Conservation (phyloP, 2,888 invertebrate genomes). For the Drosophila prolongata region DNA sequence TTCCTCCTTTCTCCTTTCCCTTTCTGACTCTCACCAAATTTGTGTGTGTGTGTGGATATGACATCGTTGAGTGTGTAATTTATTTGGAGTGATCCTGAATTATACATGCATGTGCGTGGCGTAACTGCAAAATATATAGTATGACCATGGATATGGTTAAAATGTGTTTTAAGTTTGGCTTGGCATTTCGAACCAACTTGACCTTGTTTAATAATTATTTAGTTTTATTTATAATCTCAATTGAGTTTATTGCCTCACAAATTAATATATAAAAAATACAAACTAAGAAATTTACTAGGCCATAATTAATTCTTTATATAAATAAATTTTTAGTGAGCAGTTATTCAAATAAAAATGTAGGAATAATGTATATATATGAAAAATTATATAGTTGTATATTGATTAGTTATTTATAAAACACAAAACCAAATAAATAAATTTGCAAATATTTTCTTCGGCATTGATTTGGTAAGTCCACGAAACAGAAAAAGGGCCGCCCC, state of each 20-base stretch:
- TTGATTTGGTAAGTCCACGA: conserved; percentile 19
- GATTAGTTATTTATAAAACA: too few relatives aligned
- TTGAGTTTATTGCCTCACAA: too few relatives aligned
- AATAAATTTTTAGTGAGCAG: too few relatives aligned
- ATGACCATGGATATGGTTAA: conserved; percentile 3
- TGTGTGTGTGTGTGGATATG: conserved; percentile 22
- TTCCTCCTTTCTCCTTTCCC: conserved; percentile 22
- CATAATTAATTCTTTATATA: too few relatives aligned
- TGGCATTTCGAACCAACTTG: background rate
- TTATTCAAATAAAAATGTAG: too few relatives aligned
- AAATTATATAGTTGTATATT: too few relatives aligned
- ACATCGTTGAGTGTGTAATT: conserved; percentile 68
- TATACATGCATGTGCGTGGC: conserved; percentile 28
- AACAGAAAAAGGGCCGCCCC: conserved; percentile 4
- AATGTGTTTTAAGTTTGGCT: conserved; percentile 8
- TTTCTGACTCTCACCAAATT: conserved; percentile 4
- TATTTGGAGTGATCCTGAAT: conserved; percentile 73
- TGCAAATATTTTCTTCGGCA: too few relatives aligned
- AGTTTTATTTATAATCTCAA: too few relatives aligned
- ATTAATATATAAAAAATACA: too few relatives aligned
- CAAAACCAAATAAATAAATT: too few relatives aligned
- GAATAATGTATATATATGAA: too few relatives aligned
- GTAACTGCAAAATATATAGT: conserved; percentile 16
- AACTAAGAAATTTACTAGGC: too few relatives aligned
- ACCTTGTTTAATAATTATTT: background rate